Evolutionary conservation across 2,113 vertebrate species (phyloP).

Genomic region (Hemiprocne comata): DNA sequence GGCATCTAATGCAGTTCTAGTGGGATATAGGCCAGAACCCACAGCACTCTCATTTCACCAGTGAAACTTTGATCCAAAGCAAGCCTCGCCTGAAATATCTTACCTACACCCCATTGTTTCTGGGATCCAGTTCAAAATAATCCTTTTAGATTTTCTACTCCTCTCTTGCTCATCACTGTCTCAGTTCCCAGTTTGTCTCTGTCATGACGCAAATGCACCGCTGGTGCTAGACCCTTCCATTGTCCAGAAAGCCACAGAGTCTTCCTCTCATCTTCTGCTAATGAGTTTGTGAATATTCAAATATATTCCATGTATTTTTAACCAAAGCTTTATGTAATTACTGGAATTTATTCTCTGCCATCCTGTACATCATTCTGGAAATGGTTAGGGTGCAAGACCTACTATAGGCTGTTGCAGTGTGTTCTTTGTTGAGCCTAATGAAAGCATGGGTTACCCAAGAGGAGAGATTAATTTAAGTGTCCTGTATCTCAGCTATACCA

Average conservation of each 20-base stretch:
- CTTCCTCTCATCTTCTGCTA: neutral
- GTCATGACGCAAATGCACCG: neutral
- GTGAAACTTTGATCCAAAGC: neutral
- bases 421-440: neutral
- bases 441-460: constrained; percentile 27
- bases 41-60: neutral
- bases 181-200: neutral
- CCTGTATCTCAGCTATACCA: neutral
- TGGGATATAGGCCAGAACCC: neutral
- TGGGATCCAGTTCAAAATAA: neutral
- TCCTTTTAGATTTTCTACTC: neutral
- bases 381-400: neutral
- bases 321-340: neutral
- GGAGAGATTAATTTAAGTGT: constrained; percentile 20
- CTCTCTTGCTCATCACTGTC: neutral
- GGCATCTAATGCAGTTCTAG: neutral
- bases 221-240: neutral
- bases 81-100: neutral
- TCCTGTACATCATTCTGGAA: neutral
- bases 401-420: neutral
- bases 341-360: neutral
- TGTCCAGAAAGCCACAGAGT: neutral
- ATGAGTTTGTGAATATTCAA: neutral
- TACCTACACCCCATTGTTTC: neutral
- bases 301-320: neutral